A percentile compares a stretch with the other conserved stretches of the same genome.
These are phyloP conservation scores for Nylanderia fulva DNA, from an alignment of 1,140 invertebrate genomes.

Conservation along the genomic window DNA sequence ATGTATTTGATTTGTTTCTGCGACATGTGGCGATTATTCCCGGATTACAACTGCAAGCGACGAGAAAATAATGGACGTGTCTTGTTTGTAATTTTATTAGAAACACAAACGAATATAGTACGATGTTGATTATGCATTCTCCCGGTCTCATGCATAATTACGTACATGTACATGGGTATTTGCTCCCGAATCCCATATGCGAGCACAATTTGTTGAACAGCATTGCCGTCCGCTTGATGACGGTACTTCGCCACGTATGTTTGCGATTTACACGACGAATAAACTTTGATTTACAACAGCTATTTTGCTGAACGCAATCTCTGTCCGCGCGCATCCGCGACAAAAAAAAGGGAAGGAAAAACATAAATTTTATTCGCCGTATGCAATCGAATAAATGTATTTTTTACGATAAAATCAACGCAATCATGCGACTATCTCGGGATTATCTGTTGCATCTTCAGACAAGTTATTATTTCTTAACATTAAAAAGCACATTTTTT, in stretches of 20 bases:
- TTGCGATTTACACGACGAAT: conserved; percentile 53
- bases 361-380: not conserved
- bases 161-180: conserved; percentile 3
- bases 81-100: conserved; percentile 69
- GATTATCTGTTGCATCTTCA: not conserved
- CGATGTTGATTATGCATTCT: conserved; percentile 51
- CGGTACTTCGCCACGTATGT: conserved; percentile 28
- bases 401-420: conserved; percentile 16
- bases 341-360: not conserved
- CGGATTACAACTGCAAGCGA: not conserved
- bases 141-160: conserved; percentile 35
- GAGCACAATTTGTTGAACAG: conserved; percentile 45
- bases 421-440: not conserved
- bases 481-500: no score
- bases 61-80: conserved; percentile 1
- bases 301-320: conserved; percentile 32
- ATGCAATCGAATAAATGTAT: conserved; percentile 10
- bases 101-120: conserved; percentile 74
- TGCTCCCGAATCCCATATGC: conserved; percentile 9
- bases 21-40: conserved; percentile 1
- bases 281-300: conserved; percentile 56
- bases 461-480: no score
- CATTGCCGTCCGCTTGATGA: conserved; percentile 48
- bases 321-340: not conserved
- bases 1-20: not conserved